Base-by-base conservation (phyloP, 2,888 invertebrate genomes). In the Diarsia rubi region DNA sequence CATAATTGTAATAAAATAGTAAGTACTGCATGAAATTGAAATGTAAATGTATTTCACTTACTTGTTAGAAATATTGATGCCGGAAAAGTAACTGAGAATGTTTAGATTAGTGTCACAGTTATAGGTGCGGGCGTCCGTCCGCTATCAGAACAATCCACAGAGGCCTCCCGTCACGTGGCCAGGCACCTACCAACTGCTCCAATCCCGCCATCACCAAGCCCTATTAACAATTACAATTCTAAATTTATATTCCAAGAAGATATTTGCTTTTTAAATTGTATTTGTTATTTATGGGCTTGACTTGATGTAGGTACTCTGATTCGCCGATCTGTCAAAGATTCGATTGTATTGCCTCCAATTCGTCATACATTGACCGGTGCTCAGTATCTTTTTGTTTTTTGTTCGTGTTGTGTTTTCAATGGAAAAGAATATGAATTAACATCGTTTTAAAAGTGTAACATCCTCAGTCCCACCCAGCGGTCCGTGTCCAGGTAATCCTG, bases 161-260 rank as follows among this genome's bases (percentile, higher is more conserved):
- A 75, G 73, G 79, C 85, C 83, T 89, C 90, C 87, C 69, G 85
- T 92, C 93, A 91, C 91, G 90, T 87, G 91, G 88, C 88, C 82
- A 75, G 89, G 77, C 89, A 82, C 75, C 75, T 75, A 86, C 52
- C 85, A 88, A 94, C 92, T 93, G 93, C 74, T 79, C 77, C 59
- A 68, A 74, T 85, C 67, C 69, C 75, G 71, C 75, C 73, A 77
- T 79, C 71, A 74, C 72, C 60, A 73, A 69, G 45, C 68, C 24
- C 42, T 75, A 78, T 77, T 82, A 78, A 85, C 87, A 85, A 84
- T 87, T 83, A 79, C 76, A 89, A 92, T 91, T 89, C 64, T 73
- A 83, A 84, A 86, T 89, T 88, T 76, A 74, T 86, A 86, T 85
- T 85, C 73, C 47, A 69, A 69, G 68, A 77, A 63, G 21, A 69